Conservation (phyloP, 2,888 invertebrate genomes). For the Amphimallon solstitiale region DNA sequence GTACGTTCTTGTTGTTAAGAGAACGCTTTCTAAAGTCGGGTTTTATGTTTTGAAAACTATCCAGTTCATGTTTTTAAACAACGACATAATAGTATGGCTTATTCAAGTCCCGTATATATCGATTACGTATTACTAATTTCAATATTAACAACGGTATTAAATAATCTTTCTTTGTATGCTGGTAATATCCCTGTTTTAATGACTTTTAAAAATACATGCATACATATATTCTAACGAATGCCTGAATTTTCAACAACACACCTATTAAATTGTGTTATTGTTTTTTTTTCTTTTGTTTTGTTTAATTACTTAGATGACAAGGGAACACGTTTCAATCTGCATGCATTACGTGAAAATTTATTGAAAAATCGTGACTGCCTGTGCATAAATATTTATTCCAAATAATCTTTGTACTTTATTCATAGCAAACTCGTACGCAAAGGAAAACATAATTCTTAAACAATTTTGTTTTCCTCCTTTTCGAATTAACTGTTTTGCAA, state of each 20-base stretch:
- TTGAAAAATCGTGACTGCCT: slow-evolving; percentile 14
- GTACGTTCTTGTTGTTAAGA: not conserved
- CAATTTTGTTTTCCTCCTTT: too few species aligned
- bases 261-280: not conserved
- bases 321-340: not conserved
- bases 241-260: not conserved
- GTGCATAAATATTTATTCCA: slow-evolving; percentile 15
- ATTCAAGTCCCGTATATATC: not conserved
- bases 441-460: slow-evolving; percentile 3
- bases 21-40: slow-evolving; percentile 9
- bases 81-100: not conserved
- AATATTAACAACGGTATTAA: too few species aligned
- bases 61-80: not conserved
- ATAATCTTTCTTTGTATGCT: too few species aligned
- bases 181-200: too few species aligned
- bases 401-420: not conserved
- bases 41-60: slow-evolving; percentile 11
- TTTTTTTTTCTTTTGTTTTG: slow-evolving; percentile 16
- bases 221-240: too few species aligned
- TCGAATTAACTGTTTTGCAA: too few species aligned
- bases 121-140: not conserved
- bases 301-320: not conserved
- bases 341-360: not conserved
- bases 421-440: too few species aligned
- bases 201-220: too few species aligned